phyloP scores from a whole-genome alignment of 2,113 vertebrate genomes.

The Loxodonta africana region DNA sequence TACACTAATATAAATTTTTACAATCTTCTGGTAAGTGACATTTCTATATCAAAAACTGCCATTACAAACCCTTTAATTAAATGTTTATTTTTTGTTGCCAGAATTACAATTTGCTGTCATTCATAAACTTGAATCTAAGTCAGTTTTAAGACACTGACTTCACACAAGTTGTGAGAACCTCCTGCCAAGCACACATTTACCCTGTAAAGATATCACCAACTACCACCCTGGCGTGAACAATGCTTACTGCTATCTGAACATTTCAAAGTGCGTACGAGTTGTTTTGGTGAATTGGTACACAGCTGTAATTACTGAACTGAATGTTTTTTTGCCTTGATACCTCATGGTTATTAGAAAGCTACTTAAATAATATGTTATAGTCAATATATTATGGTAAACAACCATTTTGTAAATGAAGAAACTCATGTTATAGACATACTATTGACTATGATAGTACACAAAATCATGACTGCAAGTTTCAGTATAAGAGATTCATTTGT shows the following conservation, averaged over 20 bases:
- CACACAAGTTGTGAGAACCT: not conserved
- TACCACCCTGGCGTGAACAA: not conserved
- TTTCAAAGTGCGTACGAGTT: slow-evolving; percentile 73
- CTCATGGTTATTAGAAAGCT: slow-evolving; percentile 60
- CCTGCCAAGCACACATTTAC: slow-evolving; percentile 9
- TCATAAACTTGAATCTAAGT: slow-evolving; percentile 58
- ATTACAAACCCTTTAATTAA: slow-evolving; percentile 77
- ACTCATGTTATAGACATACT: slow-evolving; percentile 55
- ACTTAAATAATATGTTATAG: slow-evolving; percentile 52
- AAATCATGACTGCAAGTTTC: slow-evolving; percentile 58
- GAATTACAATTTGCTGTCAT: slow-evolving; percentile 74
- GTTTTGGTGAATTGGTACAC: slow-evolving; percentile 55
- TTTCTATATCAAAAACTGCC: slow-evolving; percentile 52
- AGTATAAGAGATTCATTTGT: slow-evolving; percentile 62
- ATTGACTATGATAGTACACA: slow-evolving; percentile 65
- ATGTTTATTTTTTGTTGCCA: slow-evolving; percentile 77
- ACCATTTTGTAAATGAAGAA: slow-evolving; percentile 49
- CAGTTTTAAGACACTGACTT: slow-evolving; percentile 66
- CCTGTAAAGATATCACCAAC: slow-evolving; percentile 12
- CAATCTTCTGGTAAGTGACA: slow-evolving; percentile 63
- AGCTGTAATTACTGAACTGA: slow-evolving; percentile 36
- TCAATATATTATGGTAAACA: slow-evolving; percentile 60
- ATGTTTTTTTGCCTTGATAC: slow-evolving; percentile 34
- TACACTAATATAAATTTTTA: slow-evolving; percentile 54
- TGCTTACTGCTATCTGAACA: slow-evolving; percentile 3